These are phyloP conservation scores for Bombyx huttoni DNA, from an alignment of 2,888 invertebrate species.

Conservation along the genomic window DNA sequence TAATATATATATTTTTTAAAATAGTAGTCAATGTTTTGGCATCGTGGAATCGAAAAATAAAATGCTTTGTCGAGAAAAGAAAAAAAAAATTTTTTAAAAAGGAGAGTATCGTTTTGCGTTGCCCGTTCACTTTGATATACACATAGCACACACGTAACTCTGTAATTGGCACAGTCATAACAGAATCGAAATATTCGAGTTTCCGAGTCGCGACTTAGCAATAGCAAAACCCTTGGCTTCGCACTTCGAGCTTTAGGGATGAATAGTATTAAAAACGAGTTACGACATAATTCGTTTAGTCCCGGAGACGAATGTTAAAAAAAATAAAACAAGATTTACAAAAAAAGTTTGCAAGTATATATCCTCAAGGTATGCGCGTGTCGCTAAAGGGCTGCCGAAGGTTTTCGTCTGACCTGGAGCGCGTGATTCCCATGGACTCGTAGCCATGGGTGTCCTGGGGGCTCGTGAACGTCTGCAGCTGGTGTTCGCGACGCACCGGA, in stretches of 20 bases:
- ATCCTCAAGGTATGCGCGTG: conserved; percentile 53
- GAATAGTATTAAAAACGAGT: too few relatives aligned
- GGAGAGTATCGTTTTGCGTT: background rate
- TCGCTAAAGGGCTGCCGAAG: conserved; percentile 25
- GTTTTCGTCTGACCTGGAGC: conserved; percentile 80
- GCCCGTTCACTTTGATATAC: background rate
- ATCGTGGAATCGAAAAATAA: background rate
- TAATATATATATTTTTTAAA: background rate
- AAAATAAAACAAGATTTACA: too few relatives aligned
- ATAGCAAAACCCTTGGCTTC: conserved; percentile 7
- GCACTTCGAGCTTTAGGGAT: too few relatives aligned
- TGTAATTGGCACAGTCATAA: background rate
- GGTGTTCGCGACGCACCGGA: conserved; percentile 82
- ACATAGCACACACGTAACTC: background rate
- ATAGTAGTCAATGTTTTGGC: background rate
- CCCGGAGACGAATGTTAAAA: too few relatives aligned
- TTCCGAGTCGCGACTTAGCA: conserved; percentile 47
- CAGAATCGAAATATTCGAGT: background rate
- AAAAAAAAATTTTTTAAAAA: background rate
- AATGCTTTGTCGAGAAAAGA: background rate
- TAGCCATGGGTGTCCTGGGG: conserved; percentile 73
- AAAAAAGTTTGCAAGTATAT: conserved; percentile 2
- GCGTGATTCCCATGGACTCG: conserved; percentile 91
- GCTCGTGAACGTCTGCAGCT: conserved; percentile 58
- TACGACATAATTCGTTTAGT: too few relatives aligned